phyloP scores from a whole-genome alignment of 2,113 vertebrate species.

The Scortum barcoo region DNA sequence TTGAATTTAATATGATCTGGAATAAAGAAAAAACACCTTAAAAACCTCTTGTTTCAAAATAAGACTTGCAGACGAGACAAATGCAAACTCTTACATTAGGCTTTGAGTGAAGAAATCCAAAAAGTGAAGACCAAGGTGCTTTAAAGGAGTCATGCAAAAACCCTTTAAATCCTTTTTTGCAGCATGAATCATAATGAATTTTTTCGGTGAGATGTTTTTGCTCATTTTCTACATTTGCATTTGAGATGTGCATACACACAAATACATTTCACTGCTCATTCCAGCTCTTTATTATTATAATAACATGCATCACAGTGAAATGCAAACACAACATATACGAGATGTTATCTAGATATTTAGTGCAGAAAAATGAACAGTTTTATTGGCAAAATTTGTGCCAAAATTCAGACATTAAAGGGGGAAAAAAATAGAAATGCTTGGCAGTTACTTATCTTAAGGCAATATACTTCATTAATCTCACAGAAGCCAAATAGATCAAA shows the following conservation, averaged over 20 bases:
- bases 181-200: neutral
- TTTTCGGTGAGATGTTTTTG: neutral
- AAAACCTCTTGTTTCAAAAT: neutral
- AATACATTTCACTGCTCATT: neutral
- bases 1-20: conserved; percentile 98
- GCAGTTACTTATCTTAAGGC: neutral
- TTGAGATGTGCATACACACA: neutral
- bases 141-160: neutral
- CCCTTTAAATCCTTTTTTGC: neutral
- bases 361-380: neutral
- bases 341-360: neutral
- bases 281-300: neutral
- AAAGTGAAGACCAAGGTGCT: neutral
- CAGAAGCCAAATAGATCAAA: neutral
- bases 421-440: neutral
- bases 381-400: neutral
- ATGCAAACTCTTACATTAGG: neutral
- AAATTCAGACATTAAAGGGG: neutral
- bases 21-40: conserved; percentile 10
- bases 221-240: neutral
- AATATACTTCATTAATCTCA: conserved; percentile 18
- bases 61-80: neutral
- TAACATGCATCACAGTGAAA: neutral
- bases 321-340: neutral
- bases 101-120: neutral